Base-by-base conservation (phyloP, 1,140 invertebrate species). In the Luehdorfia chinensis region DNA sequence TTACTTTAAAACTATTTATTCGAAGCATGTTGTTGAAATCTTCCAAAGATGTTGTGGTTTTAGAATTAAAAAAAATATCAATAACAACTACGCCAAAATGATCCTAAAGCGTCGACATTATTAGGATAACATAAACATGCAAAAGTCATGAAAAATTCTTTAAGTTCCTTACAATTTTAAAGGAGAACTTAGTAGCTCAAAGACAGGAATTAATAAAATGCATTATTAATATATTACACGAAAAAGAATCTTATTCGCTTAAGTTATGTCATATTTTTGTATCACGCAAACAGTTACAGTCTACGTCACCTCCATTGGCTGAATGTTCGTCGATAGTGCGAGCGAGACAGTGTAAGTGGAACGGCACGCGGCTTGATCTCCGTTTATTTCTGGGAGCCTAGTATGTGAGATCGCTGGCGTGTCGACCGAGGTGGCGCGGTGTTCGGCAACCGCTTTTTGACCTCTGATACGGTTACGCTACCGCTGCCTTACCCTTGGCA, bases 11-110 rank as follows among this genome's bases (percentile, higher is more conserved):
- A n/a, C n/a, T n/a, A n/a, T n/a, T n/a, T n/a, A n/a, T n/a, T n/a
- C n/a, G n/a, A n/a, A n/a, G n/a, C n/a, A n/a, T n/a, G n/a, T n/a
- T n/a, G n/a, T n/a, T n/a, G n/a, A n/a, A n/a, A n/a, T n/a, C n/a
- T n/a, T n/a, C n/a, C n/a, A n/a, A n/a, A n/a, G n/a, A n/a, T n/a
- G n/a, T n/a, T n/a, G n/a, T n/a, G n/a, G n/a, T n/a, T n/a, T n/a
- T n/a, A n/a, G n/a, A n/a, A n/a, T n/a, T n/a, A n/a, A n/a, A n/a
- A n/a, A n/a, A n/a, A n/a, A n/a, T n/a, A n/a, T n/a, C n/a, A 81
- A 81, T 81, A 71, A 75, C 63, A 78, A 77, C 62, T 61, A 79
- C 71, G 81, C 76, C 56, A 81, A 85, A 81, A 71, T 85, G 74
- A 75, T 81, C 75, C 75, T 78, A 83, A 85, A 76, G 76, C 72